Evolutionary conservation across 64 coral and sea anemone species (phyloP).

Genomic region (Orbicella faveolata): DNA sequence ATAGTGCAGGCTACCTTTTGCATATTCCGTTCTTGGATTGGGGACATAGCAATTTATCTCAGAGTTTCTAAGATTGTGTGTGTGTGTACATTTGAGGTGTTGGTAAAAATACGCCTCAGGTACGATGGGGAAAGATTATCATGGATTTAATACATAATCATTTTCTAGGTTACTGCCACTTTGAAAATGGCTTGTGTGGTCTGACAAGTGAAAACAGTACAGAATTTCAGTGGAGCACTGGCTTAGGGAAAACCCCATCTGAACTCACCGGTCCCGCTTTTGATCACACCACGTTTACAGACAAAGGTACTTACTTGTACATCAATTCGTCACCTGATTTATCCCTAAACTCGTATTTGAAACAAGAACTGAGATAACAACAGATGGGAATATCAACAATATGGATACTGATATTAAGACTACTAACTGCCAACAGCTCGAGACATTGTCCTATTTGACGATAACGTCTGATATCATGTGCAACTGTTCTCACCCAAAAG

Average conservation of each 20-base stretch:
- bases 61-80: too few species aligned
- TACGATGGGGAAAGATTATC: too few species aligned
- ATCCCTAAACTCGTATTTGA: background rate
- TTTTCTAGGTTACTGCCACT: slow-evolving; percentile 24
- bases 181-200: slow-evolving; percentile 56
- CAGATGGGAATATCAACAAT: background rate
- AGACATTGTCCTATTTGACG: too few species aligned
- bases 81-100: too few species aligned
- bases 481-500: too few species aligned
- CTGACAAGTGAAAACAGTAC: slow-evolving; percentile 23
- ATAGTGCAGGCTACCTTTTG: too few species aligned
- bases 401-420: background rate
- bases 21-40: too few species aligned
- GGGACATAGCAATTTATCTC: too few species aligned
- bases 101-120: too few species aligned
- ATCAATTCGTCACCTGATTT: background rate
- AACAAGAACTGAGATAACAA: background rate
- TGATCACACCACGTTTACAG: slow-evolving; percentile 9
- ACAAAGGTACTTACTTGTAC: background rate
- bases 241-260: slow-evolving; percentile 28
- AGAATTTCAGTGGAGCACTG: slow-evolving; percentile 43
- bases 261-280: slow-evolving; percentile 27
- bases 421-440: too few species aligned
- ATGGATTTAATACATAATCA: too few species aligned
- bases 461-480: too few species aligned